A percentile compares a stretch with the other conserved stretches of the same genome.
Conservation (phyloP, 2,113 vertebrate species). For the Dascyllus trimaculatus region DNA sequence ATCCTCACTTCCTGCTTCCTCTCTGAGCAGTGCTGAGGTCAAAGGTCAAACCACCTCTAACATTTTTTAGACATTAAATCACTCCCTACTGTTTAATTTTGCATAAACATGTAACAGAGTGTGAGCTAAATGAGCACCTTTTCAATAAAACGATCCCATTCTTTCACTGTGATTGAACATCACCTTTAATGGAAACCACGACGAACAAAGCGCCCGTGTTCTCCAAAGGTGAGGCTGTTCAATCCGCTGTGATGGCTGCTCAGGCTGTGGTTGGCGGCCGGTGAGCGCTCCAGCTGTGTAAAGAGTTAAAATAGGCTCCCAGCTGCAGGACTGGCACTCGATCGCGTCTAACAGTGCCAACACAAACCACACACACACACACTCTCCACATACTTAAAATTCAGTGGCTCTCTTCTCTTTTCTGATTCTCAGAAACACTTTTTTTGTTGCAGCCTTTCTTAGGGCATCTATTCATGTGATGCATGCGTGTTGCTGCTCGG, state of each 20-base stretch:
- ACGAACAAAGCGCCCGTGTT: slow-evolving; percentile 2
- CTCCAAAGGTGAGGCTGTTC: background rate
- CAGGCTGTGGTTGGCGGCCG: slow-evolving; percentile 38
- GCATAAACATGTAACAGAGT: no score
- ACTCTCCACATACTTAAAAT: slow-evolving; percentile 34
- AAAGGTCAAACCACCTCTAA: no score
- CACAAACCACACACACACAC: slow-evolving; percentile 31
- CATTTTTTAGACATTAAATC: no score
- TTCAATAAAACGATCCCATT: no score
- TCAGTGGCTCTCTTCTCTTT: slow-evolving; percentile 9
- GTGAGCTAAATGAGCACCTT: no score
- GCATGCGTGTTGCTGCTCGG: no score
- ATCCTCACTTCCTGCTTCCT: no score
- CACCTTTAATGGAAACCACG: background rate
- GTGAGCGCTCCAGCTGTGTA: slow-evolving; percentile 40
- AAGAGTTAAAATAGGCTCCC: slow-evolving; percentile 53
- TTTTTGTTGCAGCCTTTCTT: background rate
- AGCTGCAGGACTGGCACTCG: slow-evolving; percentile 28
- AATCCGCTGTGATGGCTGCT: slow-evolving; percentile 21
- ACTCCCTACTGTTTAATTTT: no score
- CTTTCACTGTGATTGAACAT: background rate
- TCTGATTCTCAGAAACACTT: slow-evolving; percentile 2
- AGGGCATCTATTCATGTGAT: no score
- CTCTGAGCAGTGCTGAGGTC: no score
- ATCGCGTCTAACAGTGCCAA: slow-evolving; percentile 9